Base-by-base conservation (phyloP, 1,140 invertebrate genomes). In the Bombus waltoni region DNA sequence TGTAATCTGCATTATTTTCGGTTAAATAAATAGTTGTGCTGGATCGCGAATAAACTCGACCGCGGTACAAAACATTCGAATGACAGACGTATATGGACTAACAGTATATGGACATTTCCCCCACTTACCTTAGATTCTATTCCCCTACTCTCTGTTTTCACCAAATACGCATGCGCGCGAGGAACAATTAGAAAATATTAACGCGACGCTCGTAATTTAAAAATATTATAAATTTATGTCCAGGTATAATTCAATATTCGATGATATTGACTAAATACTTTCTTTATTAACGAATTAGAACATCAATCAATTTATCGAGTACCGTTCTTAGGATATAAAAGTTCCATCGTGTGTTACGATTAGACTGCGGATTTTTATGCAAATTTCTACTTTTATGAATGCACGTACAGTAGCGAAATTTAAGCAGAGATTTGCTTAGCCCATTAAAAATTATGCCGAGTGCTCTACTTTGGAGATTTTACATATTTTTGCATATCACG, bases 41-140 rank as follows among this genome's bases (percentile, higher is more conserved):
- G 0, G 25, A 68, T n/a, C 47, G n/a, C 28, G 28, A 35, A 13
- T 15, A 53, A 22, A 74, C 15, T n/a, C 8, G 32, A 28, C 5
- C 42, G 32, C 62, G 22, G 25, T 10, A 38, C 8, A 1, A 68
- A 42, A 38, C 3, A n/a, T 40, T 77, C 44, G 35, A 77, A 76
- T 77, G 44, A 77, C 28, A 44, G 35, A 57, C 18, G 38, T 38
- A 53, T n/a, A 53, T 40, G 44, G 35, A 68, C 81, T 83, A 83
- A 83, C 59, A 75, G 72, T 66, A 66, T 53, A 53, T 8, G 1
- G 18, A n/a, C 15, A 53, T n/a, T 81, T 42, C n/a, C 79, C 68
- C 68, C 18, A 40, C 79, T 28, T 4, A 35, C 8, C 10, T 53
- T 15, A 8, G 40, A 42, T 22, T 44, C 40, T 25, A 10, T 78